A percentile compares a stretch with the other conserved stretches of the same genome.
Conservation (phyloP, 2,888 invertebrate species). For the Diloba caeruleocephala region DNA sequence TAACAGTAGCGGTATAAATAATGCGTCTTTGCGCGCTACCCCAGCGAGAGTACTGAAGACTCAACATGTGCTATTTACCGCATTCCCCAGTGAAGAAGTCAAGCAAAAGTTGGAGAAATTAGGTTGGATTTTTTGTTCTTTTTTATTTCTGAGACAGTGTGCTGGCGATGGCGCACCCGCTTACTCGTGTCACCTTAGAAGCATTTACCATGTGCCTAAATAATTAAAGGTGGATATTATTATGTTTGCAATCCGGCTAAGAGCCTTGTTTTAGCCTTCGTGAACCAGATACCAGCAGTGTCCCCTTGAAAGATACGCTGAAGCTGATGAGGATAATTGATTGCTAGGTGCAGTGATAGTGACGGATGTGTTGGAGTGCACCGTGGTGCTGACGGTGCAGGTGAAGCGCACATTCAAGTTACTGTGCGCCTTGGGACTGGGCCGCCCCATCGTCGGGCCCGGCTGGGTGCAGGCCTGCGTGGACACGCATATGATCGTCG, state of each 20-base stretch:
- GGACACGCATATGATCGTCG: slow-evolving; percentile 73
- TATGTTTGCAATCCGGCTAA: no score
- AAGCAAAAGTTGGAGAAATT: slow-evolving; percentile 71
- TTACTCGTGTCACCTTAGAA: no score
- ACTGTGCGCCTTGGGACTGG: slow-evolving; percentile 89
- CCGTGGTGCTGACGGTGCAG: slow-evolving; percentile 86
- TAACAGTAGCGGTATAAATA: slow-evolving; percentile 34
- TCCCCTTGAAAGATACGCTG: no score
- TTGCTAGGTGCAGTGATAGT: slow-evolving; percentile 87
- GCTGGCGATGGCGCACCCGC: no score
- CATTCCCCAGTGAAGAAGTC: slow-evolving; percentile 74
- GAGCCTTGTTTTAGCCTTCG: no score
- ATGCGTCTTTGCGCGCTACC: slow-evolving; percentile 58
- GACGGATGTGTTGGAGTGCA: slow-evolving; percentile 80
- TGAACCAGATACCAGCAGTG: no score
- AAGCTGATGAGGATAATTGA: no score
- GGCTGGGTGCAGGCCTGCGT: slow-evolving; percentile 80
- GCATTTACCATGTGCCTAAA: no score
- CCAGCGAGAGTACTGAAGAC: slow-evolving; percentile 62
- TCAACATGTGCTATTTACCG: slow-evolving; percentile 77
- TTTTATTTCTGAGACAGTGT: no score
- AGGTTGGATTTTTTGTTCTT: slow-evolving; percentile 67
- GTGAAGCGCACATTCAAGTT: slow-evolving; percentile 90
- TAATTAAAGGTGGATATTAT: no score
- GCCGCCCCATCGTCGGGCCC: slow-evolving; percentile 89